Conservation (phyloP, 2,888 invertebrate genomes). For the Cosmorhoe ocellata region DNA sequence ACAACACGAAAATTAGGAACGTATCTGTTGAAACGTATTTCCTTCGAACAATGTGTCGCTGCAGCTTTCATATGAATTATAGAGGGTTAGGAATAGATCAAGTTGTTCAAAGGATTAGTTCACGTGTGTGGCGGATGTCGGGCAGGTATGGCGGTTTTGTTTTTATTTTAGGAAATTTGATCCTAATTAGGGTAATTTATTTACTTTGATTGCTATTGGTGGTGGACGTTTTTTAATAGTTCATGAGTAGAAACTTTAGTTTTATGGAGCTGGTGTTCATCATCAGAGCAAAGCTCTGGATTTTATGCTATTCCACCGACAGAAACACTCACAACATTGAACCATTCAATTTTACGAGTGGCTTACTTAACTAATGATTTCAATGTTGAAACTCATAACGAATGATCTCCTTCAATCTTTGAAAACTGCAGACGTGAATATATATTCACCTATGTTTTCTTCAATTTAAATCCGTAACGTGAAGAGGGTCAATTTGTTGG, state of each 20-base stretch:
- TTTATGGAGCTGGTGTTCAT: too few relatives aligned
- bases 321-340: too few relatives aligned
- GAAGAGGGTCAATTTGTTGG: conserved; percentile 37
- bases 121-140: conserved; percentile 19
- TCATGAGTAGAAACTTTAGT: not conserved
- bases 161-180: conserved; percentile 9
- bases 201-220: not conserved
- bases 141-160: conserved; percentile 16
- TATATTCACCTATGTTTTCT: not conserved
- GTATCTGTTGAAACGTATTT: conserved; percentile 44
- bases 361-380: too few relatives aligned
- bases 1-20: conserved; percentile 54
- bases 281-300: too few relatives aligned
- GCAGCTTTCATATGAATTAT: conserved; percentile 28
- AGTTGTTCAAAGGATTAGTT: conserved; percentile 29
- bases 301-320: too few relatives aligned
- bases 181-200: conserved; percentile 19
- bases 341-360: too few relatives aligned
- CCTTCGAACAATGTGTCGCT: conserved; percentile 38
- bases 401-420: too few relatives aligned
- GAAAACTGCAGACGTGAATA: not conserved
- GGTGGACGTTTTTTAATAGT: too few relatives aligned
- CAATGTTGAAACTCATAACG: too few relatives aligned
- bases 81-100: conserved; percentile 30
- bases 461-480: conserved; percentile 27